Percentiles rank a stretch among this genome's conserved stretches.
Evolutionary conservation across 2,113 vertebrate species (phyloP).

Genomic region (Xiphophorus maculatus): DNA sequence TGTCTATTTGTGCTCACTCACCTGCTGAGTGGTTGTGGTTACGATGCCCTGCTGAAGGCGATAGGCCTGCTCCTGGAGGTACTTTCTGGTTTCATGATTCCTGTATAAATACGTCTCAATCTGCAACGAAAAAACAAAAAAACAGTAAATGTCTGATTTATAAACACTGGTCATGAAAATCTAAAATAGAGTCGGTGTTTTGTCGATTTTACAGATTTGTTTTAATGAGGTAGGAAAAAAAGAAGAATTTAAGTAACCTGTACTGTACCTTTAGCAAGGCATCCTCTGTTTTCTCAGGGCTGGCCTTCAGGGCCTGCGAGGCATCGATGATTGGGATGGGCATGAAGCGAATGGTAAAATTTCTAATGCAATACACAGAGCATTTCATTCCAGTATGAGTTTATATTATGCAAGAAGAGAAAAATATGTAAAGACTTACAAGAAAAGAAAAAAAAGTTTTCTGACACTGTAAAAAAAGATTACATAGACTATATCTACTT

Average conservation of each 20-base stretch:
- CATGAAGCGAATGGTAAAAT: slow-evolving; percentile 96
- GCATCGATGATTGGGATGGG: slow-evolving; percentile 97
- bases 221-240: background rate
- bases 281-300: slow-evolving; percentile 96
- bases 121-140: slow-evolving; percentile 66
- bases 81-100: slow-evolving; percentile 95
- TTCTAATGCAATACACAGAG: slow-evolving; percentile 76
- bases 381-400: slow-evolving; percentile 1
- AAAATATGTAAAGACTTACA: background rate
- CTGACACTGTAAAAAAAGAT: background rate
- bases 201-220: background rate
- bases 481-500: background rate
- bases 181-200: background rate
- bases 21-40: slow-evolving; percentile 96
- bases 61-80: slow-evolving; percentile 95
- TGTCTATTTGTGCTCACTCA: slow-evolving; percentile 39
- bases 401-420: background rate
- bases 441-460: background rate
- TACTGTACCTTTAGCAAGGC: slow-evolving; percentile 90
- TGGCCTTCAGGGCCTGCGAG: slow-evolving; percentile 94
- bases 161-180: background rate
- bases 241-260: background rate
- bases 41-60: slow-evolving; percentile 96
- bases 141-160: background rate
- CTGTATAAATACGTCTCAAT: slow-evolving; percentile 97